phyloP scores from a whole-genome alignment of 2,797 vertebrate species.

The Spinibarbus caldwelli region DNA sequence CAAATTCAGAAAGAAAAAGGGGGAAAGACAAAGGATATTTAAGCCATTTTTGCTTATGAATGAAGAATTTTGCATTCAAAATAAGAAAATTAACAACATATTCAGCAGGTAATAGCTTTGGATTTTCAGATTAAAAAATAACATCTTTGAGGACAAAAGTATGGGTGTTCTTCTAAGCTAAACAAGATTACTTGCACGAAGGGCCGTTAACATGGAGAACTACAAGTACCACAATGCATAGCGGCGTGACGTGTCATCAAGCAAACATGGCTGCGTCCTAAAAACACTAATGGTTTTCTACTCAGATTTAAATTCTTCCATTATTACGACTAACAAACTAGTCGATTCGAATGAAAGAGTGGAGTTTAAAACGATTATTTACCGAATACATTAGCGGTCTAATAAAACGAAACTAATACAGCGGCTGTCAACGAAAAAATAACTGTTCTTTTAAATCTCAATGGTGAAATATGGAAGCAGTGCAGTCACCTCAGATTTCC shows the following conservation, averaged over 20 bases:
- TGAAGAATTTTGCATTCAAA: too few relatives aligned
- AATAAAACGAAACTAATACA: neutral
- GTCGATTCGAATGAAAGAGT: neutral
- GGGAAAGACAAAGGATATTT: too few relatives aligned
- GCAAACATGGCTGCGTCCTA: constrained; percentile 80
- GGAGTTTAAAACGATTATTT: neutral
- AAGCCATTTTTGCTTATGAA: too few relatives aligned
- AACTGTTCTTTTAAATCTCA: constrained; percentile 3
- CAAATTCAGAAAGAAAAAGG: too few relatives aligned
- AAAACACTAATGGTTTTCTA: constrained; percentile 55
- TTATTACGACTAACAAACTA: neutral
- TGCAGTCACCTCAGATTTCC: constrained; percentile 16
- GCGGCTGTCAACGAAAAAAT: constrained; percentile 4
- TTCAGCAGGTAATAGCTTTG: too few relatives aligned
- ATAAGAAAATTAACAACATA: too few relatives aligned
- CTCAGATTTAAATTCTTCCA: constrained; percentile 11
- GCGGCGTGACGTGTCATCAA: constrained; percentile 33
- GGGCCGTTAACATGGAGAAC: constrained; percentile 12
- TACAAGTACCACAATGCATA: constrained; percentile 72
- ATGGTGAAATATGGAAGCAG: constrained; percentile 35
- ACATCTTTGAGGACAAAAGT: too few relatives aligned
- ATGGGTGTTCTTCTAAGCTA: constrained; percentile 7
- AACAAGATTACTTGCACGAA: neutral
- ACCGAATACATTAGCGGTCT: neutral
- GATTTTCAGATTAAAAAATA: too few relatives aligned